Evolutionary conservation across 2,888 invertebrate species (phyloP).

Genomic region (Hanleya hanleyi): DNA sequence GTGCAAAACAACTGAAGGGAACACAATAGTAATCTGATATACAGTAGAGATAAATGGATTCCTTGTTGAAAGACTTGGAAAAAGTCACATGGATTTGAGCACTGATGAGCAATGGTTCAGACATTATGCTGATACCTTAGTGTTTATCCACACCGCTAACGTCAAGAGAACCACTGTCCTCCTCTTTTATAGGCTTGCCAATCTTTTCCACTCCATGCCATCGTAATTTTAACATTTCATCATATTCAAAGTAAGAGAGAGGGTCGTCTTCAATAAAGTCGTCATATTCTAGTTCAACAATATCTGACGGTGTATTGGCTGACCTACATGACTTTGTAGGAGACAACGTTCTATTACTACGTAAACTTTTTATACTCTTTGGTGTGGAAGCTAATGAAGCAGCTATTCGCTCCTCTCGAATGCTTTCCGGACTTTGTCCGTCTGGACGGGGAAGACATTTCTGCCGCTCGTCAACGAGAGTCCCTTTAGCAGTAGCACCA

Average conservation of each 20-base stretch:
- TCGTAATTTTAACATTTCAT: constrained; percentile 56
- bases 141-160: not conserved
- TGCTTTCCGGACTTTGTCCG: constrained; percentile 62
- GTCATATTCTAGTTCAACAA: constrained; percentile 63
- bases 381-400: not conserved
- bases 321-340: constrained; percentile 51
- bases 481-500: not conserved
- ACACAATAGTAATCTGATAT: too few species aligned
- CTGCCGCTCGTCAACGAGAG: constrained; percentile 46
- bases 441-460: constrained; percentile 62
- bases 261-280: constrained; percentile 67
- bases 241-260: constrained; percentile 63
- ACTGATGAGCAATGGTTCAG: too few species aligned
- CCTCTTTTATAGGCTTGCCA: not conserved
- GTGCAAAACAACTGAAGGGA: too few species aligned
- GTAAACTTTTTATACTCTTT: constrained; percentile 38
- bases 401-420: constrained; percentile 35
- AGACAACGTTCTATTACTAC: constrained; percentile 52
- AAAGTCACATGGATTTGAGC: too few species aligned
- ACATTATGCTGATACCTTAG: too few species aligned
- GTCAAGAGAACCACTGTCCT: not conserved
- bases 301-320: constrained; percentile 56
- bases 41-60: too few species aligned
- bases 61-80: too few species aligned
- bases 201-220: constrained; percentile 59